Percentiles rank a stretch among this genome's conserved stretches.
Evolutionary conservation across 1,140 invertebrate species (phyloP).

Genomic region (Pantala flavescens): DNA sequence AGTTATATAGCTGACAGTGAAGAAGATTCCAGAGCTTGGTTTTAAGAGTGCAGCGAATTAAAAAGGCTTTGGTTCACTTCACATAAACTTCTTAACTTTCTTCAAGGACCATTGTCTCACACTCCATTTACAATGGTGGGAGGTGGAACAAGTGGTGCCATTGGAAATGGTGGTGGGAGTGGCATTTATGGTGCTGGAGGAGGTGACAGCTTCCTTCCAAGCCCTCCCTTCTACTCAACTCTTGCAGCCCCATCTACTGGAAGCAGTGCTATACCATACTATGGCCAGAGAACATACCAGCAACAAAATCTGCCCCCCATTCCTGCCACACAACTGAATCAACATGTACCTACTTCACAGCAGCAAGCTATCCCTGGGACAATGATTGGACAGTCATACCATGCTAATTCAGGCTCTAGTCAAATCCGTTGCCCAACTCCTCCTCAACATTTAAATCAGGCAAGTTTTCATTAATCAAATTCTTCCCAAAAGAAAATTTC

Average conservation of each 20-base stretch:
- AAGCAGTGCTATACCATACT: background rate
- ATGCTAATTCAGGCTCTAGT: background rate
- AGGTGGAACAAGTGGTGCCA: background rate
- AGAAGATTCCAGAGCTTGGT: too few species aligned
- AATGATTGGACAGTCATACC: background rate
- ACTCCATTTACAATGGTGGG: background rate
- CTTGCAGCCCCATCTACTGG: background rate
- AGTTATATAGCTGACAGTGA: too few species aligned
- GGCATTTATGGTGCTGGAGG: background rate
- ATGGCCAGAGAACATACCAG: background rate
- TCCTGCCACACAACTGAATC: background rate
- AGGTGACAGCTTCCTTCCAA: background rate
- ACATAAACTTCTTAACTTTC: background rate
- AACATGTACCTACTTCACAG: background rate
- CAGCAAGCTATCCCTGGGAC: background rate
- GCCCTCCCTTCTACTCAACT: background rate
- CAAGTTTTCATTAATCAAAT: background rate
- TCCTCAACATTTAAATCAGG: background rate
- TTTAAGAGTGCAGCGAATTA: too few species aligned
- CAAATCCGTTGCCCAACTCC: background rate
- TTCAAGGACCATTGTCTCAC: background rate
- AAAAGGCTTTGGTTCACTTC: too few species aligned
- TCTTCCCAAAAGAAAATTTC: too few species aligned
- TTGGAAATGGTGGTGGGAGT: constrained; percentile 7
- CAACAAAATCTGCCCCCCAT: background rate